Percentiles rank a stretch among this genome's conserved stretches.
Conservation (phyloP, 2,797 vertebrate species). For the Rhabdomys pumilio region DNA sequence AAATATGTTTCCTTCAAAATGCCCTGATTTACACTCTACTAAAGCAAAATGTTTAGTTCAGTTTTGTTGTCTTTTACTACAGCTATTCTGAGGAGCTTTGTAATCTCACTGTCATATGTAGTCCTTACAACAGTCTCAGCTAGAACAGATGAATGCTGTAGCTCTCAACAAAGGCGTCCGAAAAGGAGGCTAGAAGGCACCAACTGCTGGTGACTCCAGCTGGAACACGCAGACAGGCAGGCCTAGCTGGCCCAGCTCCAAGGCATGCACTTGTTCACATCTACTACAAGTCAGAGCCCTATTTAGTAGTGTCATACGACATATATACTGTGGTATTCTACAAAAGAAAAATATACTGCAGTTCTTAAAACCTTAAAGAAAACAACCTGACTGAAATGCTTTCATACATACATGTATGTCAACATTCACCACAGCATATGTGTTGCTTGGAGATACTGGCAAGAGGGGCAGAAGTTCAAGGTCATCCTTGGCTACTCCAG, state of each 20-base stretch:
- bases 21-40: constrained; percentile 5
- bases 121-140: neutral
- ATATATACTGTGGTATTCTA: neutral
- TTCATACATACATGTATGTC: neutral
- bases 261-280: neutral
- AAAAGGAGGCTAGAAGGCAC: neutral
- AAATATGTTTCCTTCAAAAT: constrained; percentile 62
- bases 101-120: neutral
- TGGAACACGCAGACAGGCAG: neutral
- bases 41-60: constrained; percentile 44
- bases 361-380: constrained; percentile 39
- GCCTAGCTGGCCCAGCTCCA: neutral
- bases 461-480: neutral
- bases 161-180: neutral
- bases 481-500: neutral
- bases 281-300: neutral
- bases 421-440: neutral
- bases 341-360: neutral
- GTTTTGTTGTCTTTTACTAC: neutral
- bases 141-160: neutral
- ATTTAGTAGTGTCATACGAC: constrained; percentile 32
- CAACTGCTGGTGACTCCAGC: neutral
- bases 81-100: neutral
- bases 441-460: neutral
- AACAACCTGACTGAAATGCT: constrained; percentile 38